A percentile compares a stretch with the other conserved stretches of the same genome.
Conservation (phyloP, 2,888 invertebrate species). For the Macroteleia sp. region DNA sequence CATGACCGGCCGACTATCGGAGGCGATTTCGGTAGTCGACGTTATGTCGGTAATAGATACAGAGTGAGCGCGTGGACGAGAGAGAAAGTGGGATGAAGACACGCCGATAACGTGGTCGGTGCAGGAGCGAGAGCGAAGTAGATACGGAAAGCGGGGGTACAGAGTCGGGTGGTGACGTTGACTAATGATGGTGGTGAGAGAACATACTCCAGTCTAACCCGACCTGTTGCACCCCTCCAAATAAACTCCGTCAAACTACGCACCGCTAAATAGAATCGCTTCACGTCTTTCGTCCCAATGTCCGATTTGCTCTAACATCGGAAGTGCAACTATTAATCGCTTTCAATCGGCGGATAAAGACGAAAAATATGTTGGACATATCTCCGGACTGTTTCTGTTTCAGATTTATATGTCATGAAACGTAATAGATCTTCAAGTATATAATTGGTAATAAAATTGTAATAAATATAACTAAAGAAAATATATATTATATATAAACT, state of each 20-base stretch:
- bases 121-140: slow-evolving; percentile 64
- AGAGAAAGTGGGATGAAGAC: slow-evolving; percentile 62
- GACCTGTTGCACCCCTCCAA: too few species aligned
- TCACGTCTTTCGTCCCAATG: slow-evolving; percentile 58
- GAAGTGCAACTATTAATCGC: slow-evolving; percentile 54
- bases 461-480: too few species aligned
- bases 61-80: slow-evolving; percentile 64
- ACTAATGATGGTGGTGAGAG: slow-evolving; percentile 82
- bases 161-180: slow-evolving; percentile 70
- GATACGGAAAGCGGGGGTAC: slow-evolving; percentile 61
- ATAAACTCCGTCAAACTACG: slow-evolving; percentile 67
- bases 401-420: too few species aligned
- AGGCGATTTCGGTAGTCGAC: slow-evolving; percentile 74
- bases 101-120: slow-evolving; percentile 51
- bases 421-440: too few species aligned
- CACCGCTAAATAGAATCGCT: slow-evolving; percentile 65
- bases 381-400: not conserved
- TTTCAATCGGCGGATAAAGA: slow-evolving; percentile 28
- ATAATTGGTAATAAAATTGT: too few species aligned
- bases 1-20: slow-evolving; percentile 71
- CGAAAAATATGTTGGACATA: slow-evolving; percentile 6
- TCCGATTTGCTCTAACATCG: slow-evolving; percentile 58
- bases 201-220: slow-evolving; percentile 81
- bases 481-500: too few species aligned
- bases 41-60: slow-evolving; percentile 78